Percentiles rank a stretch among this genome's conserved stretches.
Evolutionary conservation across 2,888 invertebrate species (phyloP).

Genomic region (Chrysomela aeneicollis): DNA sequence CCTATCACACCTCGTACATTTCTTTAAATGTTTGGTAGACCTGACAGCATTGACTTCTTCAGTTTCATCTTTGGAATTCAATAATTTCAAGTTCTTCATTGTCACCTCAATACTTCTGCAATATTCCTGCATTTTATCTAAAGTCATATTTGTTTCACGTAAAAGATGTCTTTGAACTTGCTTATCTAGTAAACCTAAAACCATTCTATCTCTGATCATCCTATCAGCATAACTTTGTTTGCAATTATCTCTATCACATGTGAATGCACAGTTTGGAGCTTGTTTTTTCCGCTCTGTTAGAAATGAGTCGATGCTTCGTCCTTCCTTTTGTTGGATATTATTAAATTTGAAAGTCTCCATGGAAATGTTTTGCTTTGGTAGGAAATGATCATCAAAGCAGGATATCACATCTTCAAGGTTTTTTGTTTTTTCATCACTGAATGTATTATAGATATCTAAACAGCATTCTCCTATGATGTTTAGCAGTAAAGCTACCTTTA

Average conservation of each 20-base stretch:
- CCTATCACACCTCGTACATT: conserved; percentile 10
- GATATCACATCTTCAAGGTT: conserved; percentile 13
- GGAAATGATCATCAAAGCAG: conserved; percentile 26
- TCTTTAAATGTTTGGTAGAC: not conserved
- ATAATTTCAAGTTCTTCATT: not conserved
- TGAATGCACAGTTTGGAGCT: conserved; percentile 15
- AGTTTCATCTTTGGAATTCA: not conserved
- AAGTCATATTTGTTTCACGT: conserved; percentile 12
- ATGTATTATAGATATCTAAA: conserved; percentile 28
- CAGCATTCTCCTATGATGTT: conserved; percentile 18
- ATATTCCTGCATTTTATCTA: conserved; percentile 2
- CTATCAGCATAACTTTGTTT: conserved; percentile 11
- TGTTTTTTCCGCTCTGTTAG: conserved; percentile 9
- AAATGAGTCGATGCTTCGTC: conserved; percentile 18
- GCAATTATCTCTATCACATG: conserved; percentile 3
- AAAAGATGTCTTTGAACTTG: conserved; percentile 8
- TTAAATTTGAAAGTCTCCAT: conserved; percentile 34
- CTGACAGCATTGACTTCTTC: conserved; percentile 15
- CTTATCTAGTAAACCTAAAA: conserved; percentile 8
- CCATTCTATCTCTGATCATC: conserved; percentile 8
- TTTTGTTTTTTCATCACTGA: conserved; percentile 15
- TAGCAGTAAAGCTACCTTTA: conserved; percentile 23
- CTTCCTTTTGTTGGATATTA: conserved; percentile 22
- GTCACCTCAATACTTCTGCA: conserved; percentile 2
- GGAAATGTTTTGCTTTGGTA: conserved; percentile 20